Evolutionary conservation across 1,140 invertebrate species (phyloP).

Genomic region (Zelostemma sp.): DNA sequence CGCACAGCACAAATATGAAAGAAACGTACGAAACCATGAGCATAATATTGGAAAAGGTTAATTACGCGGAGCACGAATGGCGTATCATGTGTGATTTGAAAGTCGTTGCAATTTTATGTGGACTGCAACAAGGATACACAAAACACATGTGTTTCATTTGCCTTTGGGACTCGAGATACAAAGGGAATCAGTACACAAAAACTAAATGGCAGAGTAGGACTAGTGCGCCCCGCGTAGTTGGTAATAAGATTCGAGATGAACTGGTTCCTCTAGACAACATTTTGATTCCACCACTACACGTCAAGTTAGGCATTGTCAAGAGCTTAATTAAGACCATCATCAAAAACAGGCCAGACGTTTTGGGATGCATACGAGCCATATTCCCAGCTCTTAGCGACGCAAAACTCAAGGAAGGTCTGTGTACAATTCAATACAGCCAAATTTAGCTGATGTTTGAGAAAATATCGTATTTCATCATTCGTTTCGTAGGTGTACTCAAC

Average conservation of each 20-base stretch:
- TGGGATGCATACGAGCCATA: not conserved
- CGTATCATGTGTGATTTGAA: constrained; percentile 22
- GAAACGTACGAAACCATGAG: constrained; percentile 52
- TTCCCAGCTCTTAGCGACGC: no score
- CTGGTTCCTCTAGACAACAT: no score
- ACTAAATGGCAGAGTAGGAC: constrained; percentile 15
- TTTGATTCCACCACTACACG: no score
- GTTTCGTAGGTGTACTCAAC: no score
- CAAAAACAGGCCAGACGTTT: no score
- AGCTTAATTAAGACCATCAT: no score
- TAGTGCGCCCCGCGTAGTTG: no score
- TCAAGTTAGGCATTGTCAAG: no score
- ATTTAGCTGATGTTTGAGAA: no score
- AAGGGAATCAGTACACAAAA: constrained; percentile 12
- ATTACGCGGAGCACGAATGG: constrained; percentile 23
- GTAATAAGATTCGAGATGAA: no score
- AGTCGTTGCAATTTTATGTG: constrained; percentile 23
- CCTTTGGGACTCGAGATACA: constrained; percentile 20
- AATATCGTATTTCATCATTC: no score
- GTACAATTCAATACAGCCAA: no score
- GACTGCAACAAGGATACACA: constrained; percentile 17
- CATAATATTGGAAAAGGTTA: constrained; percentile 10
- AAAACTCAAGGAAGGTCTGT: not conserved
- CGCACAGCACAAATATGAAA: constrained; percentile 54
- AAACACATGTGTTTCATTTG: constrained; percentile 26